Evolutionary conservation across 2,888 invertebrate genomes (phyloP), one percentile per base, ranked within the genome.

Genomic region (Drosophila phalerata): DNA sequence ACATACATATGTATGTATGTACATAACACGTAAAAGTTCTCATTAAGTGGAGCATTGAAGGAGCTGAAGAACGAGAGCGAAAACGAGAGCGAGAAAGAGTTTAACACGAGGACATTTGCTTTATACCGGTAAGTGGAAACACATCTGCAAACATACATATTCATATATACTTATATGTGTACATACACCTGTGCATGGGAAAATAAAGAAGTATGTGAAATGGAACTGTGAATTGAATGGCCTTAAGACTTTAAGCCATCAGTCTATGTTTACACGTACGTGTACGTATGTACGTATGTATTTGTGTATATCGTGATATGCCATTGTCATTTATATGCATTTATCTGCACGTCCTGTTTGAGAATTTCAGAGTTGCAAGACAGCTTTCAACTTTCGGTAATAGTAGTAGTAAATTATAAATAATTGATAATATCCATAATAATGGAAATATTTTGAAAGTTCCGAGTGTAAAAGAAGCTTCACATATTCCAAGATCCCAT

Each of bases 61-160:
- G 56, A 66, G 42, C 48, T 6, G 61, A 53, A 52, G 51, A 56
- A 65, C 49, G 65, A 72, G 71, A 58, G 56, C 47, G 70, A 61
- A 42, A 60, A 42, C 62, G 42, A 43, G 42, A 47, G 25, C 42
- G 25, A 37, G 45, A 9, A 57, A 57, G 45, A 61, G 61, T 60
- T 53, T 17, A 67, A 52, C 32, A 55, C 73, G 43, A 81, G 78
- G 68, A 80, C 66, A 71, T 68, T 66, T 74, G 37, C 62, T 74
- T 64, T 58, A 66, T 43, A 74, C 58, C 74, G 74, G 78, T 79
- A 81, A 81, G 79, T 78, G 53, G 22, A 19, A 25, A 32, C 13
- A 51, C 34, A 34, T 13, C 32, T 28, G 15, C 9, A 17, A 6
- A 8, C 13, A 37, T 10, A 37, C 15, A 34, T n/a, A 17, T 10